These are phyloP conservation scores for Clistopyga incitator DNA, from an alignment of 2,888 invertebrate genomes.

Conservation along the genomic window DNA sequence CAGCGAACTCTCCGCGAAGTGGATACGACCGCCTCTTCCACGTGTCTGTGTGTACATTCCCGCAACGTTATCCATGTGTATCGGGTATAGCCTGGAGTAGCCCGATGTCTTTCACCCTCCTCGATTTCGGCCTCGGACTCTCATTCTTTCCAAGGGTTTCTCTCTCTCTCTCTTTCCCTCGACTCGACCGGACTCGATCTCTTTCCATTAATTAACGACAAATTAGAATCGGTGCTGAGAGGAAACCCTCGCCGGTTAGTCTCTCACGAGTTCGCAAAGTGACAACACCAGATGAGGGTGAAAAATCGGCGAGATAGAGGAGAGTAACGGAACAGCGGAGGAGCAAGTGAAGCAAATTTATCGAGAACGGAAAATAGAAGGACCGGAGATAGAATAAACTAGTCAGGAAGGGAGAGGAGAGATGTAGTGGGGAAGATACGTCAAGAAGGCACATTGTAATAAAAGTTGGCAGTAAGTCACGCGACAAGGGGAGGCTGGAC, in stretches of 20 bases:
- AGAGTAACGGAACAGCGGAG: background rate
- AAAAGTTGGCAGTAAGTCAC: conserved; percentile 70
- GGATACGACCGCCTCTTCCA: conserved; percentile 71
- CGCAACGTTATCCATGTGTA: conserved; percentile 16
- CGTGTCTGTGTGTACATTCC: conserved; percentile 72
- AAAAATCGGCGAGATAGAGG: conserved; percentile 6
- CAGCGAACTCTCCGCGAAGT: conserved; percentile 75
- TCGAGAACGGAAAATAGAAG: conserved; percentile 12
- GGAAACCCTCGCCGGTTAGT: conserved; percentile 16
- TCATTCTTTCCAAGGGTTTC: conserved; percentile 50
- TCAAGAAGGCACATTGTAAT: conserved; percentile 61
- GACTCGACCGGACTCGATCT: conserved; percentile 15
- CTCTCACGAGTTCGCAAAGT: conserved; percentile 33
- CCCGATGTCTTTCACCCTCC: conserved; percentile 63
- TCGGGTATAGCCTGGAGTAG: conserved; percentile 14
- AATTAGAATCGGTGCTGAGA: conserved; percentile 74
- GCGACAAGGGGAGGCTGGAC: conserved; percentile 22
- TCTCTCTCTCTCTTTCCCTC: conserved; percentile 13
- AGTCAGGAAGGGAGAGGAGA: conserved; percentile 1
- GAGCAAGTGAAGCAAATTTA: conserved; percentile 11
- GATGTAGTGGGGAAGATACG: conserved; percentile 23
- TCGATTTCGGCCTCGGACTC: conserved; percentile 17
- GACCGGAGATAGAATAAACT: background rate
- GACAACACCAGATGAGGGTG: conserved; percentile 42
- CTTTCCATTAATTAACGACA: conserved; percentile 79